phyloP scores from a whole-genome alignment of 2,797 vertebrate genomes.

The Coranthus polyacanthus region DNA sequence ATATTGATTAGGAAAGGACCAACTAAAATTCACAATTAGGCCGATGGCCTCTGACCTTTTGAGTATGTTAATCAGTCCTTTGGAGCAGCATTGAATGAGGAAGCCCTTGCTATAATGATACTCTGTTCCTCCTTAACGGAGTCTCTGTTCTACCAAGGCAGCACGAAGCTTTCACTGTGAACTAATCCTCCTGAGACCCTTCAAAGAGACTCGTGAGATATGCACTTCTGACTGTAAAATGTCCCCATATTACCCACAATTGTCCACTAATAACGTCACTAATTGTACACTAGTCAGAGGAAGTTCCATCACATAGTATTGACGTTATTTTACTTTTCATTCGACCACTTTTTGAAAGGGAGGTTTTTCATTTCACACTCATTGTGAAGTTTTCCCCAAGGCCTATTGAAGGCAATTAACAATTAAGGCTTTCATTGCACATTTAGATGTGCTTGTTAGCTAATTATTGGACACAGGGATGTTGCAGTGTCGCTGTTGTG shows the following conservation, averaged over 20 bases:
- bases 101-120: conserved; percentile 38
- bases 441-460: conserved; percentile 41
- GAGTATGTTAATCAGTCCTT: conserved; percentile 30
- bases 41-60: conserved; percentile 51
- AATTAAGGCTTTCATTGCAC: conserved; percentile 33
- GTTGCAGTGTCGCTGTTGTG: conserved; percentile 37
- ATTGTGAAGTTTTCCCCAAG: background rate
- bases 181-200: conserved; percentile 35
- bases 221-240: conserved; percentile 10
- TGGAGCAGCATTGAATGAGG: conserved; percentile 32
- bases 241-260: conserved; percentile 9
- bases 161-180: conserved; percentile 28
- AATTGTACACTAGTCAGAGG: background rate
- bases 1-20: conserved; percentile 55
- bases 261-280: conserved; percentile 1
- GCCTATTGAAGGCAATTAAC: conserved; percentile 37
- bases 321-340: conserved; percentile 4
- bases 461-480: conserved; percentile 37
- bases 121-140: conserved; percentile 39
- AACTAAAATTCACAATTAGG: conserved; percentile 56
- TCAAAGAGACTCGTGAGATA: conserved; percentile 26
- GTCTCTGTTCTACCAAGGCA: conserved; percentile 30
- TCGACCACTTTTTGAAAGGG: background rate
- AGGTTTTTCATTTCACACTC: background rate
- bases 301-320: conserved; percentile 1